These are phyloP conservation scores for Macrochelys suwanniensis DNA, from an alignment of 2,797 vertebrate species.

Conservation along the genomic window DNA sequence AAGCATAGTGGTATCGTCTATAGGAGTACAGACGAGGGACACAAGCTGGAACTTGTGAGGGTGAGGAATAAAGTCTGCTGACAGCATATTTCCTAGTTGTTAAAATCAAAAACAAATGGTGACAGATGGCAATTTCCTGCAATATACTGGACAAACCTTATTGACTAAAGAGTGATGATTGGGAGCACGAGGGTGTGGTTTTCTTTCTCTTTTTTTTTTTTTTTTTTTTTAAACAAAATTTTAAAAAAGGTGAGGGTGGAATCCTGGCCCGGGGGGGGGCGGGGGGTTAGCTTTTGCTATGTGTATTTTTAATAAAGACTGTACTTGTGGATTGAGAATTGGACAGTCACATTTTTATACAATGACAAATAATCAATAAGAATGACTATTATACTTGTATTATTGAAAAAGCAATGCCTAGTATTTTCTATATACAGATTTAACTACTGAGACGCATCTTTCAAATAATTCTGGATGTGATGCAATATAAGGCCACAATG, in stretches of 20 bases:
- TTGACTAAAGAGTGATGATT: too few species aligned
- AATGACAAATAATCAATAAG: background rate
- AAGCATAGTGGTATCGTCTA: background rate
- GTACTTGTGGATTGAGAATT: background rate
- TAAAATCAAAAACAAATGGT: background rate
- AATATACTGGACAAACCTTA: background rate
- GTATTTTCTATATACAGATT: background rate
- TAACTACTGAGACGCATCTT: background rate
- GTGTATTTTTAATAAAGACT: background rate
- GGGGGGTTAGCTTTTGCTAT: background rate
- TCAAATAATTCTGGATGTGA: background rate
- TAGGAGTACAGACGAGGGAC: background rate
- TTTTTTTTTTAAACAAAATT: background rate
- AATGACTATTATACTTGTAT: background rate
- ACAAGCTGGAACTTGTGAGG: background rate
- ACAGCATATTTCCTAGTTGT: background rate
- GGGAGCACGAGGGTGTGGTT: too few species aligned
- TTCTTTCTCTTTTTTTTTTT: background rate
- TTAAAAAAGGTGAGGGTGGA: background rate
- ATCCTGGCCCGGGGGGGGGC: too few species aligned
- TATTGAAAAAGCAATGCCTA: background rate
- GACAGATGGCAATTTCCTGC: background rate
- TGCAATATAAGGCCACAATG: background rate
- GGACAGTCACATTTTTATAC: background rate
- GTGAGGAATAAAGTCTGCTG: background rate